These are phyloP conservation scores for Salpingus planirostris DNA, from an alignment of 2,888 invertebrate genomes.

Conservation along the genomic window DNA sequence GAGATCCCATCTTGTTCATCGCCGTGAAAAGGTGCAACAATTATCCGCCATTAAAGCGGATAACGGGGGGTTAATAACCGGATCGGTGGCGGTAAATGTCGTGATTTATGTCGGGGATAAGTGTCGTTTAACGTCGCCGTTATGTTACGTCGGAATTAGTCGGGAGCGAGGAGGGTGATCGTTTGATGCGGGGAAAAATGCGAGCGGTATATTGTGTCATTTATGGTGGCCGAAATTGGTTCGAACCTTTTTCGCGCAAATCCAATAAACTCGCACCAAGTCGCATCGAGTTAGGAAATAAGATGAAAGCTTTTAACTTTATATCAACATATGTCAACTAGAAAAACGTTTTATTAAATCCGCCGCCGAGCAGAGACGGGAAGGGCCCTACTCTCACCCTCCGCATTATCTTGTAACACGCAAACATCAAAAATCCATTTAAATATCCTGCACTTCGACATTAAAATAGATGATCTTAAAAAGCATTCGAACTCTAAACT, in stretches of 20 bases:
- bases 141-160: too few relatives aligned
- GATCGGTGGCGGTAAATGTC: too few relatives aligned
- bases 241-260: constrained; percentile 21
- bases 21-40: too few relatives aligned
- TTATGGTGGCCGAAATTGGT: constrained; percentile 23
- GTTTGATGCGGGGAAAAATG: too few relatives aligned
- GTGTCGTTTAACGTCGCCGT: too few relatives aligned
- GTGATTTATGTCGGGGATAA: too few relatives aligned
- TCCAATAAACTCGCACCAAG: constrained; percentile 25
- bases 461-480: constrained; percentile 32
- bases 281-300: constrained; percentile 22
- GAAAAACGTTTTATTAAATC: constrained; percentile 28
- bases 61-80: too few relatives aligned
- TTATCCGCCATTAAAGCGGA: too few relatives aligned
- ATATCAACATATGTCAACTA: constrained; percentile 27
- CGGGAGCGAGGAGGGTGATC: too few relatives aligned
- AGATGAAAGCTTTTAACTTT: constrained; percentile 28
- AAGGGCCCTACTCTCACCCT: constrained; percentile 20
- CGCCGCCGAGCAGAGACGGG: constrained; percentile 15
- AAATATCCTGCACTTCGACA: constrained; percentile 22
- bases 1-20: too few relatives aligned
- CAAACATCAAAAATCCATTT: constrained; percentile 35
- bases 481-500: constrained; percentile 23
- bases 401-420: constrained; percentile 24
- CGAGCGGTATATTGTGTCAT: too few relatives aligned